Base-by-base conservation (phyloP, 1,140 invertebrate genomes). In the Halesus radiatus region DNA sequence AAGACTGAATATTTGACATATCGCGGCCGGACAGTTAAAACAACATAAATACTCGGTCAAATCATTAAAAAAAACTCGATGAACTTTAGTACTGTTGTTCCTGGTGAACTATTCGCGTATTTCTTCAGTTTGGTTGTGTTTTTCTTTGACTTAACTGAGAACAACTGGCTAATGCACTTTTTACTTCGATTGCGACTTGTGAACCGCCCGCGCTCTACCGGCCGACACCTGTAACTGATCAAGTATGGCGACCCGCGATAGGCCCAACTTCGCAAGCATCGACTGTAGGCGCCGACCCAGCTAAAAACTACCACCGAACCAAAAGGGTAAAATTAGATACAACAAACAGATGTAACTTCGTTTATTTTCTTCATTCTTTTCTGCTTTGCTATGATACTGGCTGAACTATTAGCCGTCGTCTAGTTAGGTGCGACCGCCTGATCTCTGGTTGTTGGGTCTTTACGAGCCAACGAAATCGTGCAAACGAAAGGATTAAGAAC, bases 171-270 rank as follows among this genome's bases (percentile, higher is more conserved):
- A 45, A 45, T 45, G 37, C 37, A 45, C 37, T 45, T 45, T 45
- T 45, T 45, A 45, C 37, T 45, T 45, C 13, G 37, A 45, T 45
- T 3, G 37, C 37, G 50, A 37, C 56, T 62, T 22, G 37, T 64
- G 64, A 32, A 18, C 23, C 75, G 52, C 52, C 53, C 64, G 66
- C 66, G 32, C 77, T 79, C 77, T 79, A 53, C 50, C 77, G 77
- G 66, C 77, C 52, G 66, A 64, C 77, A 79, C 77, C 77, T 79
- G 77, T 73, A 79, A 79, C 77, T 79, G 62, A 79, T 73, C 23
- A 79, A 78, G 76, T 78, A 78, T 78, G 76, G 76, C 60, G 62
- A 68, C 58, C 52, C 54, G 72, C 72, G 53, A 56, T 75, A 58
- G 23, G 26, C 45, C 50, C 8, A 54, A 75, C 72, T 32, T 37